Conservation (phyloP, 2,113 vertebrate genomes). For the Uropsilus gracilis region DNA sequence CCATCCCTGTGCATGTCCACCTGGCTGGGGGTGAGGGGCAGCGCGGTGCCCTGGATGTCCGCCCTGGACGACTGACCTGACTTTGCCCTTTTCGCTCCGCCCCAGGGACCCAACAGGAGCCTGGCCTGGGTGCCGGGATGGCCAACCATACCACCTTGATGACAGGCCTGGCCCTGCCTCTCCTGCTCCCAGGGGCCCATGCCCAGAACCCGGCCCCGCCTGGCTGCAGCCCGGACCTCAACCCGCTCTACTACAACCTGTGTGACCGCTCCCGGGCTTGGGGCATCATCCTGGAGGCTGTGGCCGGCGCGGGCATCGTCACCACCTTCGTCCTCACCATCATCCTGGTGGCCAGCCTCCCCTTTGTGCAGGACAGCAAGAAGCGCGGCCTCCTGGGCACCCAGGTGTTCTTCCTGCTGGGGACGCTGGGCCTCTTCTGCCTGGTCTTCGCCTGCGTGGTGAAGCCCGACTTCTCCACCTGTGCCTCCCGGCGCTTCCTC, state of each 20-base stretch:
- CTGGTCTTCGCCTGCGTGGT: conserved; percentile 95
- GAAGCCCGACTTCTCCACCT: conserved; percentile 91
- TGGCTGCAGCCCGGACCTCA: conserved; percentile 89
- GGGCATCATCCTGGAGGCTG: conserved; percentile 94
- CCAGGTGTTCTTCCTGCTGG: conserved; percentile 89
- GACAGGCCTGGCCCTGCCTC: conserved; percentile 39
- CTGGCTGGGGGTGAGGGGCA: neutral
- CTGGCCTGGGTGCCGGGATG: conserved; percentile 79
- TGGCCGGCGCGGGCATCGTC: conserved; percentile 89
- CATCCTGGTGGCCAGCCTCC: conserved; percentile 92
- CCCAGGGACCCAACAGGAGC: conserved; percentile 56
- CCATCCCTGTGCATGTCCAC: too few species aligned
- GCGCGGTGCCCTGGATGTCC: neutral
- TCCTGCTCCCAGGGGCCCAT: conserved; percentile 70
- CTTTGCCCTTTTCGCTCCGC: neutral
- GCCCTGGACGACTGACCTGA: neutral
- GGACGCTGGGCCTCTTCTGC: conserved; percentile 92
- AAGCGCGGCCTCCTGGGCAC: conserved; percentile 89
- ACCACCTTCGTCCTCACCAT: conserved; percentile 90
- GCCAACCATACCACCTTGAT: conserved; percentile 21
- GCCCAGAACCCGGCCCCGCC: conserved; percentile 77
- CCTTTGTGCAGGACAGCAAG: conserved; percentile 88
- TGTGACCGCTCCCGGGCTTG: conserved; percentile 90
- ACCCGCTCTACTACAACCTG: conserved; percentile 93
- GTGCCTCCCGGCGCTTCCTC: conserved; percentile 93